Conservation (phyloP, 2,888 invertebrate species). For the Ariolimax columbianus region DNA sequence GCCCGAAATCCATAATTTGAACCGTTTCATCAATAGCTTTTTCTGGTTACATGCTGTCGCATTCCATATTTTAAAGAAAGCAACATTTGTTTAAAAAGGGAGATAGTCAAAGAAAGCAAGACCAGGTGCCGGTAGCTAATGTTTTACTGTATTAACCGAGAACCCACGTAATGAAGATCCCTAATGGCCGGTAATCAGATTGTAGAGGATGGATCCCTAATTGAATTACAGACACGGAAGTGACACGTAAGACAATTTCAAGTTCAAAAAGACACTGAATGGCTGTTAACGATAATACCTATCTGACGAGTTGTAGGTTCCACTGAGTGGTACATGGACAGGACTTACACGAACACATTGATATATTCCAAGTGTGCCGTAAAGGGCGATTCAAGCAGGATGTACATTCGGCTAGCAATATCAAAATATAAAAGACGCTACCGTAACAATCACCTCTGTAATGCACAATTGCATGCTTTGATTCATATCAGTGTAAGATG, state of each 20-base stretch:
- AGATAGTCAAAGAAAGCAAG: neutral
- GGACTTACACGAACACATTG: too few relatives aligned
- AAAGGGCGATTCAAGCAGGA: too few relatives aligned
- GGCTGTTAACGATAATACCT: neutral
- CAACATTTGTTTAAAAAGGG: neutral
- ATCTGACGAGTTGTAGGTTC: neutral
- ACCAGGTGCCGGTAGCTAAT: constrained; percentile 20
- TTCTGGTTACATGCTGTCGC: neutral
- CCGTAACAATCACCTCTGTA: too few relatives aligned
- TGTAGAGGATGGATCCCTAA: constrained; percentile 5
- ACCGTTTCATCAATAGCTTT: neutral
- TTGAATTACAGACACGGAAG: neutral
- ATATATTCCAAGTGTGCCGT: too few relatives aligned
- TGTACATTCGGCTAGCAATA: too few relatives aligned
- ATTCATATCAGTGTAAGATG: too few relatives aligned
- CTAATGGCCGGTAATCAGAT: constrained; percentile 3
- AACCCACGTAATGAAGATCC: constrained; percentile 20
- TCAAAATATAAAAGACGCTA: too few relatives aligned
- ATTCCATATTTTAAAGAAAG: neutral
- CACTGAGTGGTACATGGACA: too few relatives aligned
- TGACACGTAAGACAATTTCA: neutral
- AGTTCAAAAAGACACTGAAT: neutral
- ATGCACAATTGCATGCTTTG: too few relatives aligned
- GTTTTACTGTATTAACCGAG: neutral
- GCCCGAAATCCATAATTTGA: too few relatives aligned